Conservation (phyloP, 2,113 vertebrate species). For the Lynx canadensis region DNA sequence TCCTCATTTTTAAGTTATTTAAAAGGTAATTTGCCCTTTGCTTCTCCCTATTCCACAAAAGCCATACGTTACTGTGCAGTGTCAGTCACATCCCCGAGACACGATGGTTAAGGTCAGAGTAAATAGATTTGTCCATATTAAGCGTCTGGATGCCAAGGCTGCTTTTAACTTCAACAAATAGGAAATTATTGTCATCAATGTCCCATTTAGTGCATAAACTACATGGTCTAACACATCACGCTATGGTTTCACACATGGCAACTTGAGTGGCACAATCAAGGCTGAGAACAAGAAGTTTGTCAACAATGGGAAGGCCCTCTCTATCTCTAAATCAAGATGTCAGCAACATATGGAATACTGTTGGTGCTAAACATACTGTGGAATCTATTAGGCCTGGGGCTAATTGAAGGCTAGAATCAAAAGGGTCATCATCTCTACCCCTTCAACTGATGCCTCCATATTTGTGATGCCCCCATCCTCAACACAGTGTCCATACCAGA, state of each 20-base stretch:
- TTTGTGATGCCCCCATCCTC: slow-evolving; percentile 82
- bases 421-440: slow-evolving; percentile 92
- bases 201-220: slow-evolving; percentile 92
- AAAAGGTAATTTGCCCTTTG: not conserved
- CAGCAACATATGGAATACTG: slow-evolving; percentile 89
- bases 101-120: slow-evolving; percentile 74
- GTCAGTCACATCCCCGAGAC: not conserved
- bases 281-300: slow-evolving; percentile 90
- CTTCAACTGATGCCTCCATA: slow-evolving; percentile 92
- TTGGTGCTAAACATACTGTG: slow-evolving; percentile 90
- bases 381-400: slow-evolving; percentile 91
- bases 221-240: slow-evolving; percentile 94
- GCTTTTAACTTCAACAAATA: slow-evolving; percentile 86
- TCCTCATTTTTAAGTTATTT: not conserved
- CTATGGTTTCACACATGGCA: slow-evolving; percentile 93
- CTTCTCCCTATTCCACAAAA: not conserved
- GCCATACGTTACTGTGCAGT: not conserved
- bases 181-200: slow-evolving; percentile 90
- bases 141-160: slow-evolving; percentile 91
- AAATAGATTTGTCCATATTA: slow-evolving; percentile 91
- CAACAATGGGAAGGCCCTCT: slow-evolving; percentile 88
- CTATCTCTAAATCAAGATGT: slow-evolving; percentile 92
- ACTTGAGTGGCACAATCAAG: slow-evolving; percentile 87
- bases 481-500: slow-evolving; percentile 56
- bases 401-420: slow-evolving; percentile 93